Conservation (phyloP, 2,888 invertebrate species). For the Pollenia griseotomentosa region DNA sequence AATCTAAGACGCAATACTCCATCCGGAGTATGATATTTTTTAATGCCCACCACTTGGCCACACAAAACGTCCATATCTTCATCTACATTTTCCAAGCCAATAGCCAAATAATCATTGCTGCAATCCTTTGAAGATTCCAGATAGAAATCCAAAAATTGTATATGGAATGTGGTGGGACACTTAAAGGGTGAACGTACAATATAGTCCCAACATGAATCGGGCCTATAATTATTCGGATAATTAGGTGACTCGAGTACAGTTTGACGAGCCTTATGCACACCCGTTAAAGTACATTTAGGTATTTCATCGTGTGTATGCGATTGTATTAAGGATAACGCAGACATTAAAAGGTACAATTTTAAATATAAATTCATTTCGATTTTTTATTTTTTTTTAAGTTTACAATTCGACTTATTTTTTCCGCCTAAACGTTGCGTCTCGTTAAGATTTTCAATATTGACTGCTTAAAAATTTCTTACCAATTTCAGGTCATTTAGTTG, state of each 20-base stretch:
- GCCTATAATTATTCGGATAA: conserved; percentile 85
- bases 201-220: conserved; percentile 85
- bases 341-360: conserved; percentile 1
- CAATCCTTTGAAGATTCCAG: conserved; percentile 85
- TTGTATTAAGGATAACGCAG: conserved; percentile 29
- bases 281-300: conserved; percentile 80
- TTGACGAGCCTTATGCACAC: conserved; percentile 84
- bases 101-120: conserved; percentile 85
- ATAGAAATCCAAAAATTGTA: conserved; percentile 86
- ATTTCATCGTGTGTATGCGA: conserved; percentile 80
- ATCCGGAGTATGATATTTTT: conserved; percentile 84
- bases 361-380: conserved; percentile 45
- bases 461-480: conserved; percentile 56
- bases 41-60: conserved; percentile 84
- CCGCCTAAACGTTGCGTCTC: conserved; percentile 53
- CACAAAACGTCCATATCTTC: conserved; percentile 85
- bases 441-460: conserved; percentile 58
- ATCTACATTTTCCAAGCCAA: conserved; percentile 83
- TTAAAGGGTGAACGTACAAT: conserved; percentile 84
- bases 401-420: neutral
- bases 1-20: conserved; percentile 85
- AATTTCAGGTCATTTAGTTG: conserved; percentile 55
- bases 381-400: neutral
- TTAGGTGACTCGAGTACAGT: conserved; percentile 85
- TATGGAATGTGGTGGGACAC: conserved; percentile 85